Evolutionary conservation across 1,140 invertebrate species (phyloP).

Genomic region (Campoletis sonorensis): DNA sequence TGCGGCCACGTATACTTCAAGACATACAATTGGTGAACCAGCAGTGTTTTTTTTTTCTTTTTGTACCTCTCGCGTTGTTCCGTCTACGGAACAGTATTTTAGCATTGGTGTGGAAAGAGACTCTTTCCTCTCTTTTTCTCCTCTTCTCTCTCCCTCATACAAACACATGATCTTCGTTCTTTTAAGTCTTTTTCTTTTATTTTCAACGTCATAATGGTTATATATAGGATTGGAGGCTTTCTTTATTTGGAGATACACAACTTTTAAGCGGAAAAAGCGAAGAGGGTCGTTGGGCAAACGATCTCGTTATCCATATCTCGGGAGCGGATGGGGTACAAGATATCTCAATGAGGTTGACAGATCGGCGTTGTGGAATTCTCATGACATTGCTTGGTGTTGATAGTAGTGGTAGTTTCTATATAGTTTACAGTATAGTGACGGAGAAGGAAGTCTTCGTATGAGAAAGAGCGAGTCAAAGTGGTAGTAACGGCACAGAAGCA

Average conservation of each 20-base stretch:
- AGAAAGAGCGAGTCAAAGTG: conserved; percentile 19
- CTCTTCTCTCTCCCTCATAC: too few species aligned
- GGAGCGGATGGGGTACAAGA: not conserved
- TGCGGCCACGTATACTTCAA: conserved; percentile 8
- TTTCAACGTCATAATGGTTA: not conserved
- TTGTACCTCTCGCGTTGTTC: not conserved
- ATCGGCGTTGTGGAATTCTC: conserved; percentile 10
- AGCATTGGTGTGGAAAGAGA: too few species aligned
- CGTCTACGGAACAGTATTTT: too few species aligned
- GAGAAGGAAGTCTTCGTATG: conserved; percentile 13
- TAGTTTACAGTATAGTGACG: conserved; percentile 16
- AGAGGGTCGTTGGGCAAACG: not conserved
- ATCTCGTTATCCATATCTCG: not conserved
- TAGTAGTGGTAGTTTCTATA: not conserved
- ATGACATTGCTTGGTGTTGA: not conserved
- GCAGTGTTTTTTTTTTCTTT: not conserved
- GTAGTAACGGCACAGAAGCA: conserved; percentile 27
- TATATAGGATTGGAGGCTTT: not conserved
- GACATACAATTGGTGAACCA: conserved; percentile 19
- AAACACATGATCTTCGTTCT: too few species aligned
- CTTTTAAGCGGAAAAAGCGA: not conserved
- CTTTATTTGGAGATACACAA: not conserved
- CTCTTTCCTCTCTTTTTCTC: too few species aligned
- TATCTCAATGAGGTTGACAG: conserved; percentile 5
- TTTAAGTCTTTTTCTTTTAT: too few species aligned